Conservation (phyloP, 2,113 vertebrate genomes). For the Phaethon lepturus region DNA sequence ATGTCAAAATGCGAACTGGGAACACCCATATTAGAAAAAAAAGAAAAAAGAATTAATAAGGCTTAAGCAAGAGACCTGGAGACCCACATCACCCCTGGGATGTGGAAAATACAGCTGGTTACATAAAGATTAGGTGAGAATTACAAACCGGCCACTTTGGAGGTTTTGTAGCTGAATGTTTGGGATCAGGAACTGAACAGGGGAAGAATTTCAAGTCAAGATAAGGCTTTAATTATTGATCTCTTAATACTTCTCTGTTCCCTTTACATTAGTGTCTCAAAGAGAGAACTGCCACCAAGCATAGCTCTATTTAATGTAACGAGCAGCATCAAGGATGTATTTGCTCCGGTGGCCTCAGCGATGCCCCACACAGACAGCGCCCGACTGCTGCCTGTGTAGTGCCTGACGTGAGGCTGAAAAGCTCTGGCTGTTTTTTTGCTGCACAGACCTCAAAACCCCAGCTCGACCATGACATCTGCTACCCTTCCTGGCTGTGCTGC, state of each 20-base stretch:
- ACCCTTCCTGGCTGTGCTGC: background rate
- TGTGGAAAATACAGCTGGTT: background rate
- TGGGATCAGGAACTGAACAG: background rate
- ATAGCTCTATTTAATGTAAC: background rate
- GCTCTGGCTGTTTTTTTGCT: background rate
- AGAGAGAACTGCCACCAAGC: background rate
- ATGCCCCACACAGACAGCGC: background rate
- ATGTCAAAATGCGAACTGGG: background rate
- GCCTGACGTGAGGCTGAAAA: rapidly evolving
- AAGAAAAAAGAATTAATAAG: background rate
- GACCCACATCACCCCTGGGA: background rate
- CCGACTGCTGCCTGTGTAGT: rapidly evolving
- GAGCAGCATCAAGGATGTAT: background rate
- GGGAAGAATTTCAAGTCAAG: background rate
- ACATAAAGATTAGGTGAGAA: background rate
- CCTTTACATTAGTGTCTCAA: background rate
- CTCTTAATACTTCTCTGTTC: background rate
- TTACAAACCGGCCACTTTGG: background rate
- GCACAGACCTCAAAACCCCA: background rate
- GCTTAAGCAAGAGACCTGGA: background rate
- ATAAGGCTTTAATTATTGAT: background rate
- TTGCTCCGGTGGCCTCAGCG: background rate
- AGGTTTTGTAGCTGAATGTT: background rate
- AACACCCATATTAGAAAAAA: background rate
- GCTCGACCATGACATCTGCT: background rate